Conservation (phyloP, 2,113 vertebrate genomes). For the Perca fluviatilis region DNA sequence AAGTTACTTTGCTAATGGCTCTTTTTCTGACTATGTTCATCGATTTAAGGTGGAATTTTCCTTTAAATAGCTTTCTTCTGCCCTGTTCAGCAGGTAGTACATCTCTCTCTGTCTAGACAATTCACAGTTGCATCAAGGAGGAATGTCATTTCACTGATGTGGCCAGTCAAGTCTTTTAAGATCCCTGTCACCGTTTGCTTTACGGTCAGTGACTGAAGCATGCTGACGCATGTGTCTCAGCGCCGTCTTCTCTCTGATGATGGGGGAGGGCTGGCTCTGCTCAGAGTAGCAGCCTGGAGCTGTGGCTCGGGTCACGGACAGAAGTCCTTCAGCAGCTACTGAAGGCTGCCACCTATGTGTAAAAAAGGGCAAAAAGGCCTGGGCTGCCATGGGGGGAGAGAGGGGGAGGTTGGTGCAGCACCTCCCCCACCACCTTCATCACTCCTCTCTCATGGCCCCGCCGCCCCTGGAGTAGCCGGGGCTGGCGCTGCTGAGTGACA, state of each 20-base stretch:
- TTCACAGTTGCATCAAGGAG: constrained; percentile 3
- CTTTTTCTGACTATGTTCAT: not conserved
- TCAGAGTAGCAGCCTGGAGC: constrained; percentile 30
- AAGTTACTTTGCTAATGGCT: not conserved
- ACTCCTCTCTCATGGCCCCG: constrained; percentile 62
- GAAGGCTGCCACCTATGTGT: constrained; percentile 47
- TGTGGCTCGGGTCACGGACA: not conserved
- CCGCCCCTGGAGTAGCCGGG: constrained; percentile 64
- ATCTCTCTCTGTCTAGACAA: constrained; percentile 25
- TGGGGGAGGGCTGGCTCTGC: constrained; percentile 9
- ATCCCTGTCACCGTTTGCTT: constrained; percentile 41
- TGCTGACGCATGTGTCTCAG: constrained; percentile 45
- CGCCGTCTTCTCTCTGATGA: constrained; percentile 5
- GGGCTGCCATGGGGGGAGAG: not conserved
- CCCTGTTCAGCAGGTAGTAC: not conserved
- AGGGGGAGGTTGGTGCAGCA: constrained; percentile 22
- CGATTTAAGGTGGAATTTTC: not conserved
- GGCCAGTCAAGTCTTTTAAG: constrained; percentile 44
- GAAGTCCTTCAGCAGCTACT: constrained; percentile 3
- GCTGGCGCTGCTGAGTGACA: constrained; percentile 71
- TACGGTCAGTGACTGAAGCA: constrained; percentile 40
- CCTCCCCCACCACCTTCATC: constrained; percentile 49
- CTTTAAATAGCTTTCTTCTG: not conserved
- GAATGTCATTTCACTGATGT: constrained; percentile 31
- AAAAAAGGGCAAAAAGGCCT: constrained; percentile 21